phyloP scores from a whole-genome alignment of 2,113 vertebrate genomes.

The Datnioides undecimradiatus region DNA sequence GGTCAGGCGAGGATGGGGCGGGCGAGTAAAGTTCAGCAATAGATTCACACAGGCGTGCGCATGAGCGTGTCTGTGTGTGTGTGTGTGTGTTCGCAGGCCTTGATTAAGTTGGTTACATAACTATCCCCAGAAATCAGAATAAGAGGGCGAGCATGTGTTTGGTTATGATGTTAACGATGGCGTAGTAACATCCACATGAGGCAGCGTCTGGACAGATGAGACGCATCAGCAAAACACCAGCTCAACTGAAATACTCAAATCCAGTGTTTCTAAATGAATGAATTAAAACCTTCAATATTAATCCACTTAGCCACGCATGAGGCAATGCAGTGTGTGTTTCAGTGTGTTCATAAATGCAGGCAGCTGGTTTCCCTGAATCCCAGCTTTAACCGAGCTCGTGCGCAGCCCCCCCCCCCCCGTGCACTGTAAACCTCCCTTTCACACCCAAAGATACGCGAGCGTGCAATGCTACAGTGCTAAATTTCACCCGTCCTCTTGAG shows the following conservation, averaged over 20 bases:
- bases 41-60: slow-evolving; percentile 9
- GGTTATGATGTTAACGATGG: neutral
- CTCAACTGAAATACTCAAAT: neutral
- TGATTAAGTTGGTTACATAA: slow-evolving; percentile 35
- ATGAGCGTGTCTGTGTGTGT: neutral
- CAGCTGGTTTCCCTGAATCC: neutral
- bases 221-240: neutral
- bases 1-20: slow-evolving; percentile 42
- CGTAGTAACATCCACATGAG: neutral
- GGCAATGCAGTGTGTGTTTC: slow-evolving; percentile 4
- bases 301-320: slow-evolving; percentile 22
- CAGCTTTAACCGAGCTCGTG: slow-evolving; percentile 16
- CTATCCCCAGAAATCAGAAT: neutral
- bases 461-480: neutral
- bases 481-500: neutral
- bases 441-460: neutral
- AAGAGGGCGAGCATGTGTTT: neutral
- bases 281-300: slow-evolving; percentile 26
- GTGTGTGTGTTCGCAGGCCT: neutral
- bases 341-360: neutral
- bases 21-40: slow-evolving; percentile 43
- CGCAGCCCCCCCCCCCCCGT: neutral
- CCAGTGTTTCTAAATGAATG: neutral
- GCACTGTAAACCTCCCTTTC: neutral
- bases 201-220: slow-evolving; percentile 24